phyloP scores from a whole-genome alignment of 2,888 invertebrate species.

The Campoplex capitator region DNA sequence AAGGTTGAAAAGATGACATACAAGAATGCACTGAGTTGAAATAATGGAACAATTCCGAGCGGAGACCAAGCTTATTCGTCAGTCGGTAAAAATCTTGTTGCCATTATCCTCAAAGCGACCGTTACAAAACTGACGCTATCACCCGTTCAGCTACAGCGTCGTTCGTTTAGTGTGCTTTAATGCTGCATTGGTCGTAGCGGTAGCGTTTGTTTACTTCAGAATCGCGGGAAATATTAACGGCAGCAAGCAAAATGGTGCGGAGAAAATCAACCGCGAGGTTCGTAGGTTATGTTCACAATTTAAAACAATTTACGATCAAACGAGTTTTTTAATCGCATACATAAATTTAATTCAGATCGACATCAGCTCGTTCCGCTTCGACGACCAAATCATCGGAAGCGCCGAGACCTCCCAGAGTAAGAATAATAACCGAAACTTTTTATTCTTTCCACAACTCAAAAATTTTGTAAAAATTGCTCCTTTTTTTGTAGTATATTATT shows the following conservation, averaged over 20 bases:
- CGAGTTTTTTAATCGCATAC: background rate
- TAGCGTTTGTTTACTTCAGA: slow-evolving; percentile 2
- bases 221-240: slow-evolving; percentile 1
- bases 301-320: background rate
- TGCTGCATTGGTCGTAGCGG: no score
- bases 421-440: background rate
- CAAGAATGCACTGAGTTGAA: no score
- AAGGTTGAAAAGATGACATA: no score
- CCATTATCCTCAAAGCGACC: background rate
- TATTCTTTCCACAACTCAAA: background rate
- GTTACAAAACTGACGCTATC: background rate
- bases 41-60: no score
- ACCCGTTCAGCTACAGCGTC: no score
- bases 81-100: no score
- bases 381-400: slow-evolving; percentile 32
- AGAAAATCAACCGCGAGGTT: slow-evolving; percentile 74
- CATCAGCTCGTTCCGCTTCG: slow-evolving; percentile 39
- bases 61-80: no score
- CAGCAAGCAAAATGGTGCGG: slow-evolving; percentile 73
- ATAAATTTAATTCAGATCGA: slow-evolving; percentile 8
- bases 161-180: no score
- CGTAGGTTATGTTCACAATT: slow-evolving; percentile 59
- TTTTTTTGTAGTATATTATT: no score
- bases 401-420: slow-evolving; percentile 26
- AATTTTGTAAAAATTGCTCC: background rate